These are phyloP conservation scores for Ochropacha duplaris DNA, from an alignment of 2,888 invertebrate species.

Conservation along the genomic window DNA sequence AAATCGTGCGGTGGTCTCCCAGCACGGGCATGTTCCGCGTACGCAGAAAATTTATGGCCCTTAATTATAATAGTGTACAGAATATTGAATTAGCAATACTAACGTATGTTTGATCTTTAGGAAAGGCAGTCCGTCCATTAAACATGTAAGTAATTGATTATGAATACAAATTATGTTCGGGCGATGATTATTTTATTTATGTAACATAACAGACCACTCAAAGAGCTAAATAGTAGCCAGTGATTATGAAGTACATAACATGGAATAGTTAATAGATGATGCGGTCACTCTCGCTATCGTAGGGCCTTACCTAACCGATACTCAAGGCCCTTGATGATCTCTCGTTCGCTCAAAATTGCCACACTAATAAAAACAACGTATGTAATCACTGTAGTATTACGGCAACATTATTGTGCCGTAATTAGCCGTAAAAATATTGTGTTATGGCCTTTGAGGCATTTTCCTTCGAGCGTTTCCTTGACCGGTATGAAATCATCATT, in stretches of 20 bases:
- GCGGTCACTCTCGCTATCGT: slow-evolving; percentile 29
- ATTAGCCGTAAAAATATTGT: slow-evolving; percentile 33
- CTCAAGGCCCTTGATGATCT: slow-evolving; percentile 49
- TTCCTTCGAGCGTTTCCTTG: slow-evolving; percentile 68
- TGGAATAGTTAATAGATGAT: slow-evolving; percentile 42
- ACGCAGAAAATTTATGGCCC: slow-evolving; percentile 57
- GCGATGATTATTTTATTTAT: slow-evolving; percentile 20
- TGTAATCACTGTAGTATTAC: slow-evolving; percentile 35
- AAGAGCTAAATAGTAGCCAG: slow-evolving; percentile 35
- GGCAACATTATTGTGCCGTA: slow-evolving; percentile 27
- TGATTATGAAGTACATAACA: slow-evolving; percentile 33
- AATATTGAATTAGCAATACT: slow-evolving; percentile 37
- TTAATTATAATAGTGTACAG: slow-evolving; percentile 59
- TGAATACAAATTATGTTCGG: slow-evolving; percentile 20
- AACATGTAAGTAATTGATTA: slow-evolving; percentile 32
- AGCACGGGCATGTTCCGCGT: slow-evolving; percentile 42
- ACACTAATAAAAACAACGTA: slow-evolving; percentile 26
- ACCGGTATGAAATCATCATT: slow-evolving; percentile 74
- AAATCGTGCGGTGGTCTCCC: slow-evolving; percentile 32
- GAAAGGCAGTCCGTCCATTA: slow-evolving; percentile 29
- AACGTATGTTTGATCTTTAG: slow-evolving; percentile 35
- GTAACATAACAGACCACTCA: slow-evolving; percentile 16
- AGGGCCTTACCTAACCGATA: slow-evolving; percentile 52
- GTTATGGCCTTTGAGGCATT: slow-evolving; percentile 37
- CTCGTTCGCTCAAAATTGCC: slow-evolving; percentile 28